phyloP scores from a whole-genome alignment of 2,888 invertebrate genomes.

The Cosmia trapezina region DNA sequence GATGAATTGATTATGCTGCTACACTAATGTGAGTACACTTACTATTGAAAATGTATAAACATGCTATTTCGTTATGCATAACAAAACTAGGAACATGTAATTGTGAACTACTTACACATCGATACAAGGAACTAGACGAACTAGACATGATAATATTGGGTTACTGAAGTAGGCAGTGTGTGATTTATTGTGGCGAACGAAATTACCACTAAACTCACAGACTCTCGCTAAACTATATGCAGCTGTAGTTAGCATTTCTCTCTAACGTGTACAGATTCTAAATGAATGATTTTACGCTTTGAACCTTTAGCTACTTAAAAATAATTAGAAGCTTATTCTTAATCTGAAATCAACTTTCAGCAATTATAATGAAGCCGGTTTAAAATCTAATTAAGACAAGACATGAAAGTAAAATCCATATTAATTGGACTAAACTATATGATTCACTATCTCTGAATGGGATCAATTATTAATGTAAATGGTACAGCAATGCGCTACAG shows the following conservation, averaged over 20 bases:
- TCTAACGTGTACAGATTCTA: slow-evolving; percentile 11
- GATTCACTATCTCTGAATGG: slow-evolving; percentile 57
- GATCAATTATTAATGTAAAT: slow-evolving; percentile 55
- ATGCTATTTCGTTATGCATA: slow-evolving; percentile 50
- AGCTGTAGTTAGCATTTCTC: background rate
- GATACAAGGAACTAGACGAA: slow-evolving; percentile 44
- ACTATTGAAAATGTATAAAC: slow-evolving; percentile 26
- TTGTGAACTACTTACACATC: slow-evolving; percentile 37
- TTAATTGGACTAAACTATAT: slow-evolving; percentile 39
- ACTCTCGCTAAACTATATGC: background rate
- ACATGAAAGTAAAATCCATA: slow-evolving; percentile 59
- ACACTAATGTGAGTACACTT: slow-evolving; percentile 13
- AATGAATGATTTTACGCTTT: slow-evolving; percentile 28
- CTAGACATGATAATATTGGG: slow-evolving; percentile 29
- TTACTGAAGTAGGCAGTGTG: slow-evolving; percentile 5
- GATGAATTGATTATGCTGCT: slow-evolving; percentile 14
- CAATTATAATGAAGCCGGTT: slow-evolving; percentile 3
- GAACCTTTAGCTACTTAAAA: slow-evolving; percentile 6
- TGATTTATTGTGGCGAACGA: slow-evolving; percentile 31
- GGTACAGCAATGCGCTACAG: slow-evolving; percentile 42
- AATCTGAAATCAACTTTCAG: slow-evolving; percentile 28
- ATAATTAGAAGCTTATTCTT: slow-evolving; percentile 19
- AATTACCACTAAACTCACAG: slow-evolving; percentile 9
- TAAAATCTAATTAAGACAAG: slow-evolving; percentile 24
- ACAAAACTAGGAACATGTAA: slow-evolving; percentile 34